Percentiles rank a stretch among this genome's conserved stretches.
Conservation (phyloP, 1,140 invertebrate genomes). For the Heliconius hermathena region DNA sequence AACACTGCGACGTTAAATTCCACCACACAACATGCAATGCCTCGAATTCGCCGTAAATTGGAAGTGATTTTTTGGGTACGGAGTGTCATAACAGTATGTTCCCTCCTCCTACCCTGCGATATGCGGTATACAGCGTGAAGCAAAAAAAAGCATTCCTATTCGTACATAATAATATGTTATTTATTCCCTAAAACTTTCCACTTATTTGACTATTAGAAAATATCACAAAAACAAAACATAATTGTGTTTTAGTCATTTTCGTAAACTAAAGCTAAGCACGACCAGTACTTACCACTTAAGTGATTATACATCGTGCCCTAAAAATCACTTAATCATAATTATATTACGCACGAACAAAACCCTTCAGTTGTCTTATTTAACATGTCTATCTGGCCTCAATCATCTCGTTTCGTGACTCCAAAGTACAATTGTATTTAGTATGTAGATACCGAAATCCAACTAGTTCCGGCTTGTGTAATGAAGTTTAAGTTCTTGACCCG, state of each 20-base stretch:
- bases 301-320: background rate
- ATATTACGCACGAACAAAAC: background rate
- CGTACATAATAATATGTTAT: too few species aligned
- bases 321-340: background rate
- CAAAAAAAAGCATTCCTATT: too few species aligned
- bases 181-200: too few species aligned
- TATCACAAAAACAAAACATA: too few species aligned
- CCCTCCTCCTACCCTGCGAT: too few species aligned
- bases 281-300: background rate
- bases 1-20: too few species aligned
- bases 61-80: too few species aligned
- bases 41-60: too few species aligned
- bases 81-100: too few species aligned
- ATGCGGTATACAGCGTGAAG: too few species aligned
- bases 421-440: constrained; percentile 8
- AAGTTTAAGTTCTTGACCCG: constrained; percentile 18
- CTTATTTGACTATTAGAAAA: too few species aligned
- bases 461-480: constrained; percentile 11
- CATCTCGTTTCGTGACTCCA: constrained; percentile 19
- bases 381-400: constrained; percentile 1
- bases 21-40: too few species aligned
- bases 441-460: background rate
- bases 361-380: background rate
- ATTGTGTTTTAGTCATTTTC: background rate
- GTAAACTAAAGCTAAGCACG: background rate